Evolutionary conservation across 2,888 invertebrate species (phyloP).

Genomic region (Enoplolaimus lenunculus): DNA sequence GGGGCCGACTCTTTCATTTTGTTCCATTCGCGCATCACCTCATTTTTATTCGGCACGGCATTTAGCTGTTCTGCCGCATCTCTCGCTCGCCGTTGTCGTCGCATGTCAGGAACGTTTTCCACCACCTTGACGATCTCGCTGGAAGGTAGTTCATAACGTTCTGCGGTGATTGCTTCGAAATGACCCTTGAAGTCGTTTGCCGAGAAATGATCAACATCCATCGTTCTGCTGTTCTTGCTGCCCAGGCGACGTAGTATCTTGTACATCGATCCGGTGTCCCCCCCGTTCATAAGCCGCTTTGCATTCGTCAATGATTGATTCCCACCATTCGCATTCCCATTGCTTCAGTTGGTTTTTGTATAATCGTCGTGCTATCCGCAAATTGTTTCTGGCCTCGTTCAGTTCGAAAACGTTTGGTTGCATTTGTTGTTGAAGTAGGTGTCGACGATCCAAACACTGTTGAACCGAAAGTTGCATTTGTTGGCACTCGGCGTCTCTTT

Average conservation of each 20-base stretch:
- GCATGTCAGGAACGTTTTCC: neutral
- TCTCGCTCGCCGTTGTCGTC: neutral
- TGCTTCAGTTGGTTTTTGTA: slow-evolving; percentile 5
- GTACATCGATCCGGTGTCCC: neutral
- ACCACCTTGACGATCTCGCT: neutral
- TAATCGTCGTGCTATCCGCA: neutral
- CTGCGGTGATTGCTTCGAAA: neutral
- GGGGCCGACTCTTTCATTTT: neutral
- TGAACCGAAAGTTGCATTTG: neutral
- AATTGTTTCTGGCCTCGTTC: neutral
- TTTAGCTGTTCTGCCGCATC: neutral
- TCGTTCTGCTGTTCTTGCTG: neutral
- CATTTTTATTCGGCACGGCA: neutral
- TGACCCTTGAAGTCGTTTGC: neutral
- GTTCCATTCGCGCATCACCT: neutral
- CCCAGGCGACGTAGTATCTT: neutral
- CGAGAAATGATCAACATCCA: neutral
- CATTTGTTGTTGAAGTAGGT: neutral
- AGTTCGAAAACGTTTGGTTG: neutral
- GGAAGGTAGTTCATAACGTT: neutral
- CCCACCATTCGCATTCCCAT: slow-evolving; percentile 8
- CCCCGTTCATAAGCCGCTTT: neutral
- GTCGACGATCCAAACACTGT: neutral
- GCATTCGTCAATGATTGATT: neutral
- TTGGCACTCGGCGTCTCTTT: slow-evolving; percentile 2